Conservation (phyloP, 2,888 invertebrate species). For the Adelognathus sp. region DNA sequence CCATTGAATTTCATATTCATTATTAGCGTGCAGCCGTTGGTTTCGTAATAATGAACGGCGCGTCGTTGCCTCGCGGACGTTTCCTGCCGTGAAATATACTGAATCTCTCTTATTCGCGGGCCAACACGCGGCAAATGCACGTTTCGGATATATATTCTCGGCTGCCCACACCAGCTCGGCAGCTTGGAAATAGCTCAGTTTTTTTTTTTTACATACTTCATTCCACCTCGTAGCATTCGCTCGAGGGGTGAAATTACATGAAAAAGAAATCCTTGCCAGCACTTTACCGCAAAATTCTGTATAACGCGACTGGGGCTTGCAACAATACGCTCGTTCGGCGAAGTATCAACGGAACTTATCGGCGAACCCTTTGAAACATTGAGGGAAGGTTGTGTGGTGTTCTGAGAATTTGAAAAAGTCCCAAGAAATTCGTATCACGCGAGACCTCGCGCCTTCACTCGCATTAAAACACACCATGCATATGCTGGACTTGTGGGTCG, state of each 20-base stretch:
- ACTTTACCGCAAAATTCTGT: conserved; percentile 12
- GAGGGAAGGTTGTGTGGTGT: conserved; percentile 1
- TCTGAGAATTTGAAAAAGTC: conserved; percentile 36
- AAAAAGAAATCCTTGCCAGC: conserved; percentile 14
- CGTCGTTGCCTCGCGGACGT: conserved; percentile 49
- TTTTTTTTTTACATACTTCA: conserved; percentile 31
- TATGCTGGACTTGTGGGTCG: background rate
- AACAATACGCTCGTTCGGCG: background rate
- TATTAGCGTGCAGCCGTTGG: conserved; percentile 68
- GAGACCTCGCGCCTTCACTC: conserved; percentile 38
- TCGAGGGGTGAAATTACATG: conserved; percentile 9
- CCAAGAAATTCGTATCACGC: conserved; percentile 37
- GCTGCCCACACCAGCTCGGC: conserved; percentile 21
- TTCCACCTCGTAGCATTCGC: background rate
- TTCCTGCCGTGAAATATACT: conserved; percentile 52
- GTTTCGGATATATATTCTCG: conserved; percentile 19
- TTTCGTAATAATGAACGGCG: conserved; percentile 68
- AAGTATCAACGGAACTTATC: background rate
- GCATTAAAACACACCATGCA: conserved; percentile 3
- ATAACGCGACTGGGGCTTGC: conserved; percentile 11
- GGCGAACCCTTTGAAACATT: background rate
- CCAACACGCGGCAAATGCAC: conserved; percentile 21
- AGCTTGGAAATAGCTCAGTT: conserved; percentile 29
- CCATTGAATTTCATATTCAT: conserved; percentile 69
- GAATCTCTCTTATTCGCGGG: conserved; percentile 1